Base-by-base conservation (phyloP, 1,140 invertebrate species). In the Zaprionus camerounensis region DNA sequence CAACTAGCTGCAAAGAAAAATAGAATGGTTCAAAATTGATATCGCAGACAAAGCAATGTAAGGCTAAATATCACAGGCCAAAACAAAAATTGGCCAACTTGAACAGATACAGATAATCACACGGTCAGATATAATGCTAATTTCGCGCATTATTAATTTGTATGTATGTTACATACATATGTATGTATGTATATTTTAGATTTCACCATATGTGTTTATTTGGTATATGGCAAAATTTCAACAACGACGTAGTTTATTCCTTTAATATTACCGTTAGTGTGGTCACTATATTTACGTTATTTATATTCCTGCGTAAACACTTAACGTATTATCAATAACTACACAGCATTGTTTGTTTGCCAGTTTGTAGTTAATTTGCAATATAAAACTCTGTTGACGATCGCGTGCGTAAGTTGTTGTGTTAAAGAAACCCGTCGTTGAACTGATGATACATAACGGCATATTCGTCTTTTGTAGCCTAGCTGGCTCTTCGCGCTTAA, bases 401-500 rank as follows among this genome's bases (percentile, higher is more conserved):
- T 86, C 83, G 84, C 78, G 64, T 70, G 46, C 71, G 58, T 24
- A 51, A 57, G 22, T 64, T 57, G 38, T 80, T 77, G 55, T 69
- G 36, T 63, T 55, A 66, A 78, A 71, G 78, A 88, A 81, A 65
- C 70, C 78, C 78, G 81, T 49, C 75, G 81, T 67, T 65, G 78
- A 84, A 87, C 81, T 87, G 74, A 87, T 78, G 81, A 71, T 68
- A 78, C 80, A 72, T 71, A 57, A 69, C 65, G 56, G 38, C 46
- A 68, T 64, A 57, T 56, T 66, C 71, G 65, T 56, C 75, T 88
- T 87, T 79, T 88, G 84, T 87, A 84, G 84, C 38, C 58, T n/a
- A 58, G 20, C 53, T 64, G 71, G 61, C 72, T 80, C 71, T 67
- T 80, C 74, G 59, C 51, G 61, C 46, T 24, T 31, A 57, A 71